Evolutionary conservation across 2,888 invertebrate species (phyloP).

Genomic region (Caenorhabditis doughertyi): DNA sequence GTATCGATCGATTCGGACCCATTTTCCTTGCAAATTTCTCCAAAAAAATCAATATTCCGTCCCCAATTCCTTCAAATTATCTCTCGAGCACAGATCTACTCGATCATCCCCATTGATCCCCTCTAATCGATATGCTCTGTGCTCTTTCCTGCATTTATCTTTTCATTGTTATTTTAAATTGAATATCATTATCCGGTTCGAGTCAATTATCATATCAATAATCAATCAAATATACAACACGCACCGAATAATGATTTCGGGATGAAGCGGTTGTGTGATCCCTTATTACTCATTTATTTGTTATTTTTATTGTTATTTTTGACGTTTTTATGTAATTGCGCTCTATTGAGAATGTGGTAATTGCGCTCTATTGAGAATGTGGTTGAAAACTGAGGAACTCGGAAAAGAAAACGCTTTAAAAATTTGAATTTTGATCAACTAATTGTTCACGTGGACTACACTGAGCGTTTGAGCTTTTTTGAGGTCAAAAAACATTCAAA

Average conservation of each 20-base stretch:
- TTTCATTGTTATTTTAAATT: constrained; percentile 1
- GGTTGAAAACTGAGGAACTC: too few relatives aligned
- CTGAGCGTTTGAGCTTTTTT: too few relatives aligned
- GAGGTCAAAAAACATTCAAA: too few relatives aligned
- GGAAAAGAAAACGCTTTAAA: too few relatives aligned
- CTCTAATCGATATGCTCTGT: constrained; percentile 1
- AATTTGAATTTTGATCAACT: too few relatives aligned
- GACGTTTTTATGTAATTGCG: neutral
- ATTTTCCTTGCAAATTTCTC: neutral
- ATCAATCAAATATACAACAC: neutral
- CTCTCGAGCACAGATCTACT: neutral
- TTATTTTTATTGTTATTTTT: neutral
- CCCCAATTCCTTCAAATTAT: too few relatives aligned
- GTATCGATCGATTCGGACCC: neutral
- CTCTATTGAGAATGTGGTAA: too few relatives aligned
- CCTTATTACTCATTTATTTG: neutral
- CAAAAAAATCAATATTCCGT: too few relatives aligned
- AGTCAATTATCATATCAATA: neutral
- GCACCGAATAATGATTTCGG: constrained; percentile 40
- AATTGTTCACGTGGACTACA: too few relatives aligned
- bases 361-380: too few relatives aligned
- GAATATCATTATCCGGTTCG: constrained; percentile 47
- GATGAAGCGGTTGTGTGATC: constrained; percentile 9
- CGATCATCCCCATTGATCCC: neutral
- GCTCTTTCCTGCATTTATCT: constrained; percentile 8